Evolutionary conservation across 2,797 vertebrate species (phyloP).

Genomic region (Nyctalus aviator): DNA sequence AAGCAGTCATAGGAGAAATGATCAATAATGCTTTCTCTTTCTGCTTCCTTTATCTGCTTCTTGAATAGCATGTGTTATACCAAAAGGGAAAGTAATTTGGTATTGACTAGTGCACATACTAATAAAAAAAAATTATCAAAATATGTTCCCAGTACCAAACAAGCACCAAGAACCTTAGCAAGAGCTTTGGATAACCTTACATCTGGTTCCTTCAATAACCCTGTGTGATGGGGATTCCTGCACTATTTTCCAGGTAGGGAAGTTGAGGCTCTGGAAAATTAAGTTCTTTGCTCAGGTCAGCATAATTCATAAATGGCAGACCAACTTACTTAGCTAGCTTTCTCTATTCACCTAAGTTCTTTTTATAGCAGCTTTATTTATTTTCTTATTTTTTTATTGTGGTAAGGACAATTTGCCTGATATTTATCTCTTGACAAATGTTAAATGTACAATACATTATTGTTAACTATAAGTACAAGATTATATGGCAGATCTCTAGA

Average conservation of each 20-base stretch:
- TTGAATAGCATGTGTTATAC: conserved; percentile 1
- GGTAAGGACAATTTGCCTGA: background rate
- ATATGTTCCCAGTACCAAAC: background rate
- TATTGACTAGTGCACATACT: conserved; percentile 30
- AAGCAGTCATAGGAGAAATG: conserved; percentile 42
- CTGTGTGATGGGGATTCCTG: background rate
- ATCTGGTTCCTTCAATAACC: background rate
- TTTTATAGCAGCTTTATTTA: background rate
- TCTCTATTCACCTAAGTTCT: background rate
- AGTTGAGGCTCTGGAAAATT: conserved; percentile 37
- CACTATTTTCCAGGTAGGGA: background rate
- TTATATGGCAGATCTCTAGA: background rate
- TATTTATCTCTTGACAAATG: background rate
- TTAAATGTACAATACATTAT: background rate
- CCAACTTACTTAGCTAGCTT: background rate
- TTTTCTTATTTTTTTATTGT: background rate
- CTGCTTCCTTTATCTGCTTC: conserved; percentile 36
- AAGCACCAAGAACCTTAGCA: background rate
- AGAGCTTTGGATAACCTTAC: conserved; percentile 6
- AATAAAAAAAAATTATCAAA: conserved; percentile 57
- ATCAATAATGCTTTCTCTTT: conserved; percentile 57
- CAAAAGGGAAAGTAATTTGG: conserved; percentile 48
- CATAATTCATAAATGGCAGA: background rate
- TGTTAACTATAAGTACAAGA: background rate
- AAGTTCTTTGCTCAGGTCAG: conserved; percentile 17